Conservation (phyloP, 2,797 vertebrate genomes). For the Acanthurus lineatus region DNA sequence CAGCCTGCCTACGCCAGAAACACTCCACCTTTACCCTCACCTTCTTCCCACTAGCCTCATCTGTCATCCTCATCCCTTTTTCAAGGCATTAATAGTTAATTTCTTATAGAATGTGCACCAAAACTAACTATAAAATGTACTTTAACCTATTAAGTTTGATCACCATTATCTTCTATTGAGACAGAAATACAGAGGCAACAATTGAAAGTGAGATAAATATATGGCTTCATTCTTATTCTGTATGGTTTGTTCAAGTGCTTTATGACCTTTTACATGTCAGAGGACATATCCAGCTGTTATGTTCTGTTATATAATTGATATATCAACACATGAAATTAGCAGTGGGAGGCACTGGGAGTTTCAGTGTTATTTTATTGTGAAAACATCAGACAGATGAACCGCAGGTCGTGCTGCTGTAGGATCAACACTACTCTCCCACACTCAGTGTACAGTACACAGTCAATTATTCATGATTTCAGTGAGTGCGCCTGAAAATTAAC, state of each 20-base stretch:
- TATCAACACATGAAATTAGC: constrained; percentile 14
- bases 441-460: constrained; percentile 49
- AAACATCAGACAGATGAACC: constrained; percentile 71
- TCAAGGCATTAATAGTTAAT: neutral
- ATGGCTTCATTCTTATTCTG: neutral
- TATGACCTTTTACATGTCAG: neutral
- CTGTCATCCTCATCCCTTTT: no score
- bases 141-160: neutral
- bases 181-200: neutral
- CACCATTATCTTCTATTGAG: neutral
- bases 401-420: constrained; percentile 31
- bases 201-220: neutral
- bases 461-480: constrained; percentile 51
- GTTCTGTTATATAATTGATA: neutral
- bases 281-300: neutral
- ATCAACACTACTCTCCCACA: constrained; percentile 42
- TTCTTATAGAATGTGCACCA: no score
- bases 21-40: no score
- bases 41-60: no score
- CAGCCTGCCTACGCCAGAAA: no score
- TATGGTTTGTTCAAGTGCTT: constrained; percentile 7
- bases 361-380: constrained; percentile 77
- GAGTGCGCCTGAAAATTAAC: constrained; percentile 38
- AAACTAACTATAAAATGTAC: no score
- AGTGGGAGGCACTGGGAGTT: constrained; percentile 27